Percentiles rank a stretch among this genome's conserved stretches.
Evolutionary conservation across 2,113 vertebrate genomes (phyloP).

Genomic region (Tragelaphus scriptus): DNA sequence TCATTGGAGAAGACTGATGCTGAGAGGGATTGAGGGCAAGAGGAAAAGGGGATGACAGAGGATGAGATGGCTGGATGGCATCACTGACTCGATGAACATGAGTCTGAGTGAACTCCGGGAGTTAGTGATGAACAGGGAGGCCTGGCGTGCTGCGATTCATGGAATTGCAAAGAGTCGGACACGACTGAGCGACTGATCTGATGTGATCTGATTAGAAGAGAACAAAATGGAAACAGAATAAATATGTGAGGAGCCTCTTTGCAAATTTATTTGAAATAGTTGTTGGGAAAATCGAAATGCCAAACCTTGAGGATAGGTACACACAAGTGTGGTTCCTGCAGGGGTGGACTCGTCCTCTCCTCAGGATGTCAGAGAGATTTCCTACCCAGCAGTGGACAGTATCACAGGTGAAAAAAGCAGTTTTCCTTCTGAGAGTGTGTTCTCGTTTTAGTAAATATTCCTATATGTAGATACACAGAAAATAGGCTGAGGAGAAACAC

Average conservation of each 20-base stretch:
- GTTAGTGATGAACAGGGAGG: too few relatives aligned
- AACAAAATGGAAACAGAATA: background rate
- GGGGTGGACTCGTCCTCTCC: rapidly evolving
- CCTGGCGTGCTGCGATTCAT: too few relatives aligned
- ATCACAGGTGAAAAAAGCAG: background rate
- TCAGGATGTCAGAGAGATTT: rapidly evolving
- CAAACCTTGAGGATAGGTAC: background rate
- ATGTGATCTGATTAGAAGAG: background rate
- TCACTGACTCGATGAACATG: too few relatives aligned
- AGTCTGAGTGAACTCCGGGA: too few relatives aligned
- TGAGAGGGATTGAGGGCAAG: too few relatives aligned
- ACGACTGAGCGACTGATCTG: too few relatives aligned
- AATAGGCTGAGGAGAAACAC: background rate
- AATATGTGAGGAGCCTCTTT: background rate
- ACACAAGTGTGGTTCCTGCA: background rate
- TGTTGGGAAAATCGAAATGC: background rate
- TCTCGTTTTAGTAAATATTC: background rate
- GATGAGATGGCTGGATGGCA: too few relatives aligned
- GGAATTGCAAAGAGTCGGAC: too few relatives aligned
- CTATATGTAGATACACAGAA: background rate
- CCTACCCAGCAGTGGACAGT: rapidly evolving
- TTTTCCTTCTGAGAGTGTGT: background rate
- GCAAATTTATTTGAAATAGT: background rate
- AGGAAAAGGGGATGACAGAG: too few relatives aligned
- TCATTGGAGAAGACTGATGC: too few relatives aligned